These are phyloP conservation scores for Sebastes iracundus DNA, from an alignment of 2,797 vertebrate genomes.

Conservation along the genomic window DNA sequence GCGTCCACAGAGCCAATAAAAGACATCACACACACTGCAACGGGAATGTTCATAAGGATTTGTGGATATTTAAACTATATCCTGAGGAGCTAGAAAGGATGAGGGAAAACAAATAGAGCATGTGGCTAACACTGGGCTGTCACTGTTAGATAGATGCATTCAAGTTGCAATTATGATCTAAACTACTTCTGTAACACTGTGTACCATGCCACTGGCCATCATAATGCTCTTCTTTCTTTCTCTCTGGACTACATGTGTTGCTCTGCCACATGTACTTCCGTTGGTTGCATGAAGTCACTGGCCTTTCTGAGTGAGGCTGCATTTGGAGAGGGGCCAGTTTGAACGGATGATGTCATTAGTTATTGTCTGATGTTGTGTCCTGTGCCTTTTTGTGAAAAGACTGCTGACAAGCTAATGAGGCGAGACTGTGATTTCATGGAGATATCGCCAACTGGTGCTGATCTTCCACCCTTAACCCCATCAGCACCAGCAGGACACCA, in stretches of 20 bases:
- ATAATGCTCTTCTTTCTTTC: conserved; percentile 38
- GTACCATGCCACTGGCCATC: not conserved
- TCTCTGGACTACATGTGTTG: not conserved
- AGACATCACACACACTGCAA: conserved; percentile 6
- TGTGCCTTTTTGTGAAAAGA: conserved; percentile 22
- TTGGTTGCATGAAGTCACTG: conserved; percentile 53
- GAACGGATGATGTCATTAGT: conserved; percentile 49
- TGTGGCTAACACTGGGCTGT: not conserved
- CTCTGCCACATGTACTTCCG: not conserved
- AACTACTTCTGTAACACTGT: conserved; percentile 20
- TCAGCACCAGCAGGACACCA: not conserved
- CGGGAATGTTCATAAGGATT: not conserved
- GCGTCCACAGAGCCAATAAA: conserved; percentile 13
- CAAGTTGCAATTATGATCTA: not conserved
- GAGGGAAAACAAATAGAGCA: not conserved
- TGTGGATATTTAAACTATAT: conserved; percentile 20
- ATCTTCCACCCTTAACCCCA: not conserved
- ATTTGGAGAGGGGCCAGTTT: conserved; percentile 42
- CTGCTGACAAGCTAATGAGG: conserved; percentile 23
- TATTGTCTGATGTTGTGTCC: conserved; percentile 28
- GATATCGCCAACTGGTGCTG: conserved; percentile 38
- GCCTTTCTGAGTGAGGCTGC: conserved; percentile 14
- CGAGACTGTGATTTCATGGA: conserved; percentile 7
- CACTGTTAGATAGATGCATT: not conserved
- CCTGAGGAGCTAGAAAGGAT: not conserved